Conservation (phyloP, 2,888 invertebrate genomes). For the Plagodis pulveraria region DNA sequence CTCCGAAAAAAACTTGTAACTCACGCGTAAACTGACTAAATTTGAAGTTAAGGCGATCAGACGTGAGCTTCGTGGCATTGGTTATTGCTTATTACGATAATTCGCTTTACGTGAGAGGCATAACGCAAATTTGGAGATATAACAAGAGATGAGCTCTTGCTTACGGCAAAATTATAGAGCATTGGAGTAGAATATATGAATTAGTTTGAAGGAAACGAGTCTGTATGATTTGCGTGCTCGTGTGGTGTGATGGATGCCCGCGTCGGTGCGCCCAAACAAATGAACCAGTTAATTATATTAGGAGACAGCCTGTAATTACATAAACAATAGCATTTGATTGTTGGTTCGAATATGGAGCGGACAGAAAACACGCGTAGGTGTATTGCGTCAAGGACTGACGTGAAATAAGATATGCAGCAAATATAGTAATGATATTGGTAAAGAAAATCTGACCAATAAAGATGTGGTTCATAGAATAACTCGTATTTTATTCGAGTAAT, state of each 20-base stretch:
- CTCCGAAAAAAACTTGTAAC: constrained; percentile 54
- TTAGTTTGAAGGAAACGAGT: constrained; percentile 45
- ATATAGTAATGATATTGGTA: constrained; percentile 19
- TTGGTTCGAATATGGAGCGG: constrained; percentile 55
- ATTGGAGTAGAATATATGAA: constrained; percentile 39
- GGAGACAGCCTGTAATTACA: constrained; percentile 65
- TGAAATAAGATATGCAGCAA: constrained; percentile 35
- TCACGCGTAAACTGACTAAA: constrained; percentile 46
- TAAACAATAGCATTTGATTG: constrained; percentile 71
- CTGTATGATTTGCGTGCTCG: constrained; percentile 43
- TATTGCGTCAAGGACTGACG: constrained; percentile 26
- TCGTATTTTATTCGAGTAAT: background rate
- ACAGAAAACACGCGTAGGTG: constrained; percentile 54
- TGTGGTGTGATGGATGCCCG: constrained; percentile 48
- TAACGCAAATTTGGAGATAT: constrained; percentile 55
- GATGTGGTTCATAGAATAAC: constrained; percentile 11
- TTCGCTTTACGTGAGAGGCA: constrained; percentile 61
- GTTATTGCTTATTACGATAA: constrained; percentile 79
- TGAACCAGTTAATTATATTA: constrained; percentile 57
- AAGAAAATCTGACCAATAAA: constrained; percentile 13
- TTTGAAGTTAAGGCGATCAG: constrained; percentile 69
- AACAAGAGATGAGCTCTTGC: constrained; percentile 56
- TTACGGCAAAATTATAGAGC: constrained; percentile 58
- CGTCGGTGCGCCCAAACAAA: constrained; percentile 53
- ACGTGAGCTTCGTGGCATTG: constrained; percentile 79